Evolutionary conservation across 2,797 vertebrate genomes (phyloP).

Genomic region (Leuciscus waleckii): DNA sequence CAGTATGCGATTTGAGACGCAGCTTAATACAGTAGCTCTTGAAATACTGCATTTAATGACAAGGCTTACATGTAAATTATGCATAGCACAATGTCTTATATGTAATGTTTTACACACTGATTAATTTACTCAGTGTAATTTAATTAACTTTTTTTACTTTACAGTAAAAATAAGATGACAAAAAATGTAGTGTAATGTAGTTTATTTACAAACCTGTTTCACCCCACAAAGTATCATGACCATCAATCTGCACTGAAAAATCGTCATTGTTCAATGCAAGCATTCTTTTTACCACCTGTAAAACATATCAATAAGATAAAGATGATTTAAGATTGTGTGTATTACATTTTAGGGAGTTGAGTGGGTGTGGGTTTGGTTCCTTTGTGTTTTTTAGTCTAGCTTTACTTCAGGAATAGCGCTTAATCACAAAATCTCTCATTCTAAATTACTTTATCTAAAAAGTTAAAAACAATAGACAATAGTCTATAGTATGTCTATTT

Average conservation of each 20-base stretch:
- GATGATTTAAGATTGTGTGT: constrained; percentile 43
- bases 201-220: constrained; percentile 88
- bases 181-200: not conserved
- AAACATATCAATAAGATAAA: constrained; percentile 53
- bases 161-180: not conserved
- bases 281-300: constrained; percentile 91
- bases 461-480: not conserved
- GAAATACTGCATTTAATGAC: not conserved
- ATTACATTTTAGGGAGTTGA: not conserved
- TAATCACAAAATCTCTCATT: not conserved
- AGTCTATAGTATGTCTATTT: not conserved
- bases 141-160: not conserved
- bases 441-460: not conserved
- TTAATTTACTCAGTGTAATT: not conserved
- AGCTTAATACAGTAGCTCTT: not conserved
- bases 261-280: constrained; percentile 85
- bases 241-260: constrained; percentile 86
- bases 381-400: not conserved
- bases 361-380: not conserved
- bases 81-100: not conserved
- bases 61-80: not conserved
- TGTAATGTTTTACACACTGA: not conserved
- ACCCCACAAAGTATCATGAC: constrained; percentile 94
- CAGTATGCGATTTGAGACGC: not conserved
- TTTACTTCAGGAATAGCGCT: not conserved